These are phyloP conservation scores for Pandemis cinnamomeana DNA, from an alignment of 2,888 invertebrate species.

Conservation along the genomic window DNA sequence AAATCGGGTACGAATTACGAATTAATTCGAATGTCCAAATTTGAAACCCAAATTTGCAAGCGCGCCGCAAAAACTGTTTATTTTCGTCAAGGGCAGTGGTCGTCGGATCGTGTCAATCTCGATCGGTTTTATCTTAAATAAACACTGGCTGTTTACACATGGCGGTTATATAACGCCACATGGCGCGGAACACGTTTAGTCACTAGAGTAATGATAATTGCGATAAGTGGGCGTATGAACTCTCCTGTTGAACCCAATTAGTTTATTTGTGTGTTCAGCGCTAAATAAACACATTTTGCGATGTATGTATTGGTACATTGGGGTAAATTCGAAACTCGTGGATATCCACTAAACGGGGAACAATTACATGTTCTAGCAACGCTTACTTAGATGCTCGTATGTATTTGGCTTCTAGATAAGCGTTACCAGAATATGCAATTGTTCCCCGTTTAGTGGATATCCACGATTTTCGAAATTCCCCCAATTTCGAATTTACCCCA, in stretches of 20 bases:
- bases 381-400: no score
- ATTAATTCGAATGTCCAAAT: conserved; percentile 28
- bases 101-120: conserved; percentile 11
- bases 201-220: not conserved
- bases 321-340: no score
- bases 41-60: conserved; percentile 19
- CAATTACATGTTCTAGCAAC: no score
- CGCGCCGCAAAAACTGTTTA: conserved; percentile 21
- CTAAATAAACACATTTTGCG: not conserved
- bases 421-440: no score
- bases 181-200: conserved; percentile 19
- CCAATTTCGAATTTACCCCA: no score
- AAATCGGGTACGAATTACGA: conserved; percentile 15
- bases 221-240: conserved; percentile 13
- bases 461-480: no score
- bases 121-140: conserved; percentile 19
- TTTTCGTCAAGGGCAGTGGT: conserved; percentile 32
- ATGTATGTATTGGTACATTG: no score
- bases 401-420: no score
- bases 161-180: conserved; percentile 38
- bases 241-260: conserved; percentile 12
- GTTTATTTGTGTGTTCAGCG: conserved; percentile 4
- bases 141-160: conserved; percentile 23
- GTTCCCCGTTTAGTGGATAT: no score
- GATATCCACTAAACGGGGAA: no score